Conservation (phyloP, 2,888 invertebrate genomes). For the Candidula unifasciata region DNA sequence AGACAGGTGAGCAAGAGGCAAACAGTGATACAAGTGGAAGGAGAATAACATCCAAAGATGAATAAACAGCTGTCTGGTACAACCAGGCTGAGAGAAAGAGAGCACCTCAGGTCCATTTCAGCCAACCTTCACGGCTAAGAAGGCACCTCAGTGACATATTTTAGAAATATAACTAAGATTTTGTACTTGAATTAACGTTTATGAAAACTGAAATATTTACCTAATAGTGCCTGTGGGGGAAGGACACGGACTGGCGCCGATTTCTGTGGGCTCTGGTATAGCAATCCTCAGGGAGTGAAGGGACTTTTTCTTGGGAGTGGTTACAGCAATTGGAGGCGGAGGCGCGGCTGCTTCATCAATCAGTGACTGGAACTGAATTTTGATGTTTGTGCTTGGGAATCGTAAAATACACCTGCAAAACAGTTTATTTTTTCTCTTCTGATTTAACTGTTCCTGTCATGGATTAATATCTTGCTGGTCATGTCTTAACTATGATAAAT, state of each 20-base stretch:
- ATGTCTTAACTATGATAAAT: too few relatives aligned
- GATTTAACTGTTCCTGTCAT: too few relatives aligned
- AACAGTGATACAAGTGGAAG: not conserved
- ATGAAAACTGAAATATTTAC: constrained; percentile 58
- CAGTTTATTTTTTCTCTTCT: not conserved
- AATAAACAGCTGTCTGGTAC: not conserved
- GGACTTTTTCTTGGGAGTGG: constrained; percentile 78
- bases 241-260: constrained; percentile 82
- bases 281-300: constrained; percentile 89
- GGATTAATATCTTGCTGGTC: too few relatives aligned
- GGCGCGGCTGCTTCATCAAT: constrained; percentile 82
- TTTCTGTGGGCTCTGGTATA: constrained; percentile 84
- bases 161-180: not conserved
- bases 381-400: constrained; percentile 97
- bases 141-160: too few relatives aligned
- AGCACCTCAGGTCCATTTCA: too few relatives aligned
- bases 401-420: constrained; percentile 91
- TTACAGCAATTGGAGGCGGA: constrained; percentile 59
- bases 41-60: not conserved
- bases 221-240: constrained; percentile 79
- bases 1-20: not conserved
- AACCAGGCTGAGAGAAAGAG: too few relatives aligned
- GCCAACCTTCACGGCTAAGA: too few relatives aligned
- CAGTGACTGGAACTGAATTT: constrained; percentile 94
- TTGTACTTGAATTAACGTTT: too few relatives aligned